A percentile compares a stretch with the other conserved stretches of the same genome.
These are phyloP conservation scores for Drosophila borborema DNA, from an alignment of 2,888 invertebrate genomes.

Conservation along the genomic window DNA sequence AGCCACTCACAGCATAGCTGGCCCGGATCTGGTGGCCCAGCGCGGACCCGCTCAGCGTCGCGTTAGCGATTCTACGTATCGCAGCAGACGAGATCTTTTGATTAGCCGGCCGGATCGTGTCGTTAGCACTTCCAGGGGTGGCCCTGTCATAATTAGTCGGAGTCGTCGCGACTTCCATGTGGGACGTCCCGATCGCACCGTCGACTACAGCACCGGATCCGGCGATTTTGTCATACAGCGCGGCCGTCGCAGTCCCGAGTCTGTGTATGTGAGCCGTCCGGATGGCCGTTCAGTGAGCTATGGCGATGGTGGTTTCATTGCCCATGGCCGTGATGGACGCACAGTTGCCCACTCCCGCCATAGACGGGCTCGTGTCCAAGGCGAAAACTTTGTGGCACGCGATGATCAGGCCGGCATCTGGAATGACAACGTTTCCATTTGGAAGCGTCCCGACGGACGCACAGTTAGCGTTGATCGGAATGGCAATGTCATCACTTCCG, in stretches of 20 bases:
- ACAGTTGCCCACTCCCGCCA: constrained; percentile 23
- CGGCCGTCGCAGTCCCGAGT: constrained; percentile 40
- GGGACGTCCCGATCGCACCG: constrained; percentile 53
- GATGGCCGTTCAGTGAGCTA: constrained; percentile 39
- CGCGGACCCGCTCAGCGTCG: constrained; percentile 24
- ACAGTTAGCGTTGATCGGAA: constrained; percentile 47
- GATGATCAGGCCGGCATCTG: constrained; percentile 56
- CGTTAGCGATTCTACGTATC: constrained; percentile 5
- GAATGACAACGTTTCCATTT: constrained; percentile 48
- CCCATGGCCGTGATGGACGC: constrained; percentile 34
- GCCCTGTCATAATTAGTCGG: constrained; percentile 3
- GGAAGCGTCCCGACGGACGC: constrained; percentile 63
- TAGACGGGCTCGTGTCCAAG: constrained; percentile 55
- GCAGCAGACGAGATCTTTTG: not conserved
- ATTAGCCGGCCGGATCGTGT: constrained; percentile 34
- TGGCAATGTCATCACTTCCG: constrained; percentile 58
- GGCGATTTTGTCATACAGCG: constrained; percentile 36
- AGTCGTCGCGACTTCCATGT: constrained; percentile 40
- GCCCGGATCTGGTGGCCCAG: constrained; percentile 38
- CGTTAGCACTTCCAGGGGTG: constrained; percentile 1
- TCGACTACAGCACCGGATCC: constrained; percentile 23
- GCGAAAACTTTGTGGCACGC: constrained; percentile 63
- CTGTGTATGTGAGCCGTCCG: not conserved
- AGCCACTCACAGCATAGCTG: constrained; percentile 49
- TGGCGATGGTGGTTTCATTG: constrained; percentile 8